Evolutionary conservation across 2,888 invertebrate genomes (phyloP).

Genomic region (Thyatira batis): DNA sequence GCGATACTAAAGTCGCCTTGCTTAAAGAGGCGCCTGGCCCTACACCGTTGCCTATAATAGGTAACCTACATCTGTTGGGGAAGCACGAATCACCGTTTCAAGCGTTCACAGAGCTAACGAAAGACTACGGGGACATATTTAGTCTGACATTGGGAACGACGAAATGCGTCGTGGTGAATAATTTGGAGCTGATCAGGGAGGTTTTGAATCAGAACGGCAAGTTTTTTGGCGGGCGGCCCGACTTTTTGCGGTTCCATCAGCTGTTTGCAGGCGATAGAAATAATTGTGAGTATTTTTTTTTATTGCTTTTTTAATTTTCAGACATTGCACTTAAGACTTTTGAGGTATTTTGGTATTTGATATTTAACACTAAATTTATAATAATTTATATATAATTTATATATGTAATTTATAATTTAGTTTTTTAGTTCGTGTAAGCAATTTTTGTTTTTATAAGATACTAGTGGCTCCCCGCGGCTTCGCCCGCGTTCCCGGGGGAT

Average conservation of each 20-base stretch:
- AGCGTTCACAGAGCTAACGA: conserved; percentile 86
- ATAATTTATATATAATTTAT: too few relatives aligned
- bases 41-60: conserved; percentile 84
- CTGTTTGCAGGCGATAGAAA: conserved; percentile 93
- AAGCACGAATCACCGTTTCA: conserved; percentile 86
- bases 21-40: conserved; percentile 85
- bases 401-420: too few relatives aligned
- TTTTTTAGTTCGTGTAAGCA: too few relatives aligned
- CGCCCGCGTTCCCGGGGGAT: too few relatives aligned
- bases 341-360: too few relatives aligned
- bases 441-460: too few relatives aligned
- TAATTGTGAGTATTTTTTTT: conserved; percentile 87
- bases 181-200: conserved; percentile 86
- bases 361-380: too few relatives aligned
- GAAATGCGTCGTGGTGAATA: conserved; percentile 89
- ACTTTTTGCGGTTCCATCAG: conserved; percentile 90
- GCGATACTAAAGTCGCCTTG: conserved; percentile 36
- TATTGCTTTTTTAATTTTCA: conserved; percentile 7
- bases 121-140: conserved; percentile 88
- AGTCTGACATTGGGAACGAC: conserved; percentile 85
- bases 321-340: conserved; percentile 6
- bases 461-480: too few relatives aligned
- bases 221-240: conserved; percentile 91
- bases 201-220: conserved; percentile 90
- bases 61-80: conserved; percentile 86